A percentile compares a stretch with the other conserved stretches of the same genome.
Evolutionary conservation across 2,888 invertebrate genomes (phyloP).

Genomic region (Ditylenchus weischeri): DNA sequence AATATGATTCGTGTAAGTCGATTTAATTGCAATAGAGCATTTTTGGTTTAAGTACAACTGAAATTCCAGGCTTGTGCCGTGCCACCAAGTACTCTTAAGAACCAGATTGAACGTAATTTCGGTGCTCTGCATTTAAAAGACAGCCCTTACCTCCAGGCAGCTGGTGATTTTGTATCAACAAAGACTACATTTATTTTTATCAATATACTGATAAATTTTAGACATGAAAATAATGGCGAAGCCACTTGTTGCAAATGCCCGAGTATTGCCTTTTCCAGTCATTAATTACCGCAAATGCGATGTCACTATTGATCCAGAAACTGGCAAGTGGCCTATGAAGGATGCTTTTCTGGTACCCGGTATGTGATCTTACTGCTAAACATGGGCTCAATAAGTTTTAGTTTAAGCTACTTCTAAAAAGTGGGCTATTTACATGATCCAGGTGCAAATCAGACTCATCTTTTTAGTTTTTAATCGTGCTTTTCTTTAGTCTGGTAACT

Average conservation of each 20-base stretch:
- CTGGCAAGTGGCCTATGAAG: conserved; percentile 24
- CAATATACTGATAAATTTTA: background rate
- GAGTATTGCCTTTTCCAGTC: conserved; percentile 29
- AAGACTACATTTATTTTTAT: too few relatives aligned
- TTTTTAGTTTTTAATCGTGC: too few relatives aligned
- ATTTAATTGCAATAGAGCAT: background rate
- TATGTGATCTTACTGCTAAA: background rate
- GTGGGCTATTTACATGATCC: conserved; percentile 30
- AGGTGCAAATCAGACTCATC: background rate
- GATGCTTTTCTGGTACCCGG: conserved; percentile 23
- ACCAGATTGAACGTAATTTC: conserved; percentile 24
- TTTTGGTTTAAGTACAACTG: too few relatives aligned
- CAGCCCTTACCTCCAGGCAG: conserved; percentile 18
- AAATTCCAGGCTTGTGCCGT: conserved; percentile 37
- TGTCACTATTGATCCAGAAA: conserved; percentile 14
- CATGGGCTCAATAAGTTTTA: too few relatives aligned
- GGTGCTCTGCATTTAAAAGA: conserved; percentile 28
- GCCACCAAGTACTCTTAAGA: conserved; percentile 28
- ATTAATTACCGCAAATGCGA: conserved; percentile 22
- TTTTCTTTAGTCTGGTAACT: background rate
- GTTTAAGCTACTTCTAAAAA: background rate
- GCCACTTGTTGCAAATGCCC: conserved; percentile 29
- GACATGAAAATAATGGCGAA: conserved; percentile 8
- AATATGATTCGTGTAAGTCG: conserved; percentile 21
- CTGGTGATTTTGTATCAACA: background rate